These are phyloP conservation scores for Apistogramma diplotaenia DNA, from an alignment of 2,113 vertebrate genomes.

Conservation along the genomic window DNA sequence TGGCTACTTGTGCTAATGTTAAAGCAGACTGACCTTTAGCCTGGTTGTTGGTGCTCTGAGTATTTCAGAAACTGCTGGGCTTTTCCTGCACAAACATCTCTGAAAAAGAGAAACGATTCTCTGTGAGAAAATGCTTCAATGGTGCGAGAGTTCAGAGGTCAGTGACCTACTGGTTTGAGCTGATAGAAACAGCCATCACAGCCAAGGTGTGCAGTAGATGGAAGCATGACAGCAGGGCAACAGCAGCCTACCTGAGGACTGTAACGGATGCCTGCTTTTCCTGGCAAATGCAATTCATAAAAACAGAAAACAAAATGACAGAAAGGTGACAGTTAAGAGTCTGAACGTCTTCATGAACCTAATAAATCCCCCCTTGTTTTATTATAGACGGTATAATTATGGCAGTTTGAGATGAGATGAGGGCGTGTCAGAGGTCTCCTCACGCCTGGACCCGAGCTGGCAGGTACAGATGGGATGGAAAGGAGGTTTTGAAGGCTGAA, in stretches of 20 bases:
- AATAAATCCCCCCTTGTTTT: too few relatives aligned
- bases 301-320: neutral
- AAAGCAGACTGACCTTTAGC: neutral
- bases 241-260: too few relatives aligned
- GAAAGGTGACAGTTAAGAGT: neutral
- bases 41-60: too few relatives aligned
- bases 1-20: too few relatives aligned
- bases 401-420: neutral
- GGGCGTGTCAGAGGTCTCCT: neutral
- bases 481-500: neutral
- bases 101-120: neutral
- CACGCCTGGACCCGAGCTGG: too few relatives aligned
- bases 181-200: neutral
- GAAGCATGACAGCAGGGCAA: too few relatives aligned
- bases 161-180: neutral
- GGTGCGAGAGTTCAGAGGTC: neutral
- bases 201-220: neutral
- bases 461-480: neutral
- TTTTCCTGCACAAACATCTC: neutral
- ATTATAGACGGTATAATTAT: neutral
- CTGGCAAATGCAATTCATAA: neutral
- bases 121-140: neutral
- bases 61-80: neutral
- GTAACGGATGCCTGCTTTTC: too few relatives aligned
- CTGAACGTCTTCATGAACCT: too few relatives aligned